Base-by-base conservation (phyloP, 2,888 invertebrate species). In the Lutraria lutraria region DNA sequence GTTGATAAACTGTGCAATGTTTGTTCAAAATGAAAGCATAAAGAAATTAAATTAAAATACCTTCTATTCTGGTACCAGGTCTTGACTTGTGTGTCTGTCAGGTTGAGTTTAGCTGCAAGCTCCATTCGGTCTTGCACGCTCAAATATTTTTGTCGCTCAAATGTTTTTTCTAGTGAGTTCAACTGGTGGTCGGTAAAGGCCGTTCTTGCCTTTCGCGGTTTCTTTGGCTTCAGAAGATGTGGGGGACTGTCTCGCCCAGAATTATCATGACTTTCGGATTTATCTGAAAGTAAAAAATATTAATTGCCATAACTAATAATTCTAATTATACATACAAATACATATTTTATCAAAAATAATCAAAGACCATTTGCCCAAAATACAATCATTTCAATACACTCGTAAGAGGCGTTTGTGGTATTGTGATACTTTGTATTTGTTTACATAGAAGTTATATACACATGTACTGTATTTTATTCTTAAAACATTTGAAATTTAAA, bases 41-140 rank as follows among this genome's bases (percentile, higher is more conserved):
- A 43, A 43, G 8, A 43, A 43, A 60, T 60, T n/a, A 60, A 60
- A n/a, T 21, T 21, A 60, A 60, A 89, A 81, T 88, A 96, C 99
- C 99, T 98, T 97, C 99, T 97, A 97, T 99, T 99, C 97, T 99
- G 99, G 97, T 99, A 99, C 99, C 99, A 99, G 95, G 99, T 99
- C 97, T 99, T 99, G 96, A 99, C 99, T 97, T 99, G 99, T 85
- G 99, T 99, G 97, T 99, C 99, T 72, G 99, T 99, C 89, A 99
- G 97, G 95, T 99, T 98, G 95, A 99, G 96, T 97, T 97, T 99
- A 81, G 99, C 98, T 0, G 99, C 99, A 95, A 99, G 97, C 97
- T 99, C 99, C 99, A 99, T 99, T 93, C 99, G 94, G 97, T 99
- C 99, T 96, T 99, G 99, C 0, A 96, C 96, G 88, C 96, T 96